Conservation (phyloP, 2,797 vertebrate genomes). For the Gallirallus australis region DNA sequence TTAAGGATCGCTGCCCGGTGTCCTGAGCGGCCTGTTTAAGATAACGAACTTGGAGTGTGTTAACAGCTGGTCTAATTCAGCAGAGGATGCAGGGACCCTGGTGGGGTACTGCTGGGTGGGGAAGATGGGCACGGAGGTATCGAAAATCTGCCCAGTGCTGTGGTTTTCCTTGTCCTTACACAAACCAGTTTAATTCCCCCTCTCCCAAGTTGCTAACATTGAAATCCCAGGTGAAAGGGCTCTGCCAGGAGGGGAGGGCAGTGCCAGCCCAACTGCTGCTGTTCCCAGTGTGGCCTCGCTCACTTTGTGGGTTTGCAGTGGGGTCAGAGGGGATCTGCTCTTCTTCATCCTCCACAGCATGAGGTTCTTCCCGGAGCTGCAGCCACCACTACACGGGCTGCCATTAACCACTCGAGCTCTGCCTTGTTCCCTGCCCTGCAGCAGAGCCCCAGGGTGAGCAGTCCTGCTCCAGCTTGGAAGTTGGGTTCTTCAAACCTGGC, state of each 20-base stretch:
- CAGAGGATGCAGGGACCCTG: not conserved
- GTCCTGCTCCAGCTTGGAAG: not conserved
- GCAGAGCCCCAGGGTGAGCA: accelerated
- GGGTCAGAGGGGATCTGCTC: not conserved
- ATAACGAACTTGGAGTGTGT: constrained; percentile 61
- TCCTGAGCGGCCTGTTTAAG: constrained; percentile 60
- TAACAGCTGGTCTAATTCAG: constrained; percentile 15
- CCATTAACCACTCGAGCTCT: not conserved
- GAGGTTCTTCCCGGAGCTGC: not conserved
- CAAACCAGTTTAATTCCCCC: not conserved
- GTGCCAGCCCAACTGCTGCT: not conserved
- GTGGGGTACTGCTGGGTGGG: not conserved
- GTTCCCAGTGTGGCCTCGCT: accelerated
- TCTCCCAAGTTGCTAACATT: not conserved
- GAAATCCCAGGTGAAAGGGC: not conserved
- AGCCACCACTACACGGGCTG: not conserved
- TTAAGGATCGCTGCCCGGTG: constrained; percentile 62
- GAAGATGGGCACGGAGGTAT: not conserved
- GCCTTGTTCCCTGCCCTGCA: not conserved
- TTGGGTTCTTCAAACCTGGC: not conserved
- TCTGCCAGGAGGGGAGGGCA: not conserved
- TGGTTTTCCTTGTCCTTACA: not conserved
- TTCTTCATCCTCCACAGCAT: not conserved
- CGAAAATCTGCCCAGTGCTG: not conserved
- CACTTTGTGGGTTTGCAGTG: not conserved